Conservation (phyloP, 2,888 invertebrate species). For the Gymnocheta viridis region DNA sequence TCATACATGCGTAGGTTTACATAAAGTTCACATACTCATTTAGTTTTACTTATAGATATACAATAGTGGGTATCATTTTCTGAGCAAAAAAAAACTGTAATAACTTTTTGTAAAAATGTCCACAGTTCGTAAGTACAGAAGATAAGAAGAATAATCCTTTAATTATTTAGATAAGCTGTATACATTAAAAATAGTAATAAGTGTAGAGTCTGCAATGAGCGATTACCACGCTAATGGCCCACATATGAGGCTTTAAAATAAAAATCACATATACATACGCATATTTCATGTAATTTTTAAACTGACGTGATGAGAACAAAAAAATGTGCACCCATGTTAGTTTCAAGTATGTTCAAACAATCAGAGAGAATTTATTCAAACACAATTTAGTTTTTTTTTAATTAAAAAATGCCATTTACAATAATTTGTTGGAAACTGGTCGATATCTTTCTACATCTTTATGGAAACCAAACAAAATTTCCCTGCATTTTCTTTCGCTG, state of each 20-base stretch:
- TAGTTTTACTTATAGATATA: not conserved
- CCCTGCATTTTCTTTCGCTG: not conserved
- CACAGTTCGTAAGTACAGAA: not conserved
- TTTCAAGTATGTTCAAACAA: no score
- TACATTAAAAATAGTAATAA: not conserved
- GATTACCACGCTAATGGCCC: constrained; percentile 50
- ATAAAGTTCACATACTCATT: not conserved
- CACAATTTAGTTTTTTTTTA: no score
- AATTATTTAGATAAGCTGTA: constrained; percentile 48
- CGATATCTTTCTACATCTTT: no score
- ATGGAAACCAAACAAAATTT: not conserved
- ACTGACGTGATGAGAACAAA: no score
- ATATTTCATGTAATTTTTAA: no score
- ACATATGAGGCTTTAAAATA: constrained; percentile 15
- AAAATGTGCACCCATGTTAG: no score
- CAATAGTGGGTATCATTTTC: not conserved
- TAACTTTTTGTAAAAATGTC: not conserved
- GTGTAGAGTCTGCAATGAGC: constrained; percentile 15
- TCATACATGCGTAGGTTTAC: no score
- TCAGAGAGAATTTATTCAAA: no score
- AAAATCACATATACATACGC: not conserved
- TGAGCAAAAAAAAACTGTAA: no score
- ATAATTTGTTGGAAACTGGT: no score
- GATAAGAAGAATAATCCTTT: constrained; percentile 53
- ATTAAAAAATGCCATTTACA: no score